These are phyloP conservation scores for Cosmia pyralina DNA, from an alignment of 2,888 invertebrate genomes.

Conservation along the genomic window DNA sequence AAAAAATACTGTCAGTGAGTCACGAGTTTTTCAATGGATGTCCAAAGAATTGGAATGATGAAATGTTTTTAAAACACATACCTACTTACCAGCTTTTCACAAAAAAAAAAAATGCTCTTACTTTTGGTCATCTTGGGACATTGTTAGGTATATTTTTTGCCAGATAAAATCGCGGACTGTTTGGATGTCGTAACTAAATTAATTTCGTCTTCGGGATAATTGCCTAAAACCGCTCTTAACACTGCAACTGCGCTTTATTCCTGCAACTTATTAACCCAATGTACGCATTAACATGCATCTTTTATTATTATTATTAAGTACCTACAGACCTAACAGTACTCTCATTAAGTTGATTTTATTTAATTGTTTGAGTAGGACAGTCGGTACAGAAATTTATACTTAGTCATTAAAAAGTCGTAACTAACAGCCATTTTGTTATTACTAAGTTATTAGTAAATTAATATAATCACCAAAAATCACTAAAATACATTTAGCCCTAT, in stretches of 20 bases:
- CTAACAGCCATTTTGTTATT: constrained; percentile 4
- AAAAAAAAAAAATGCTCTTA: neutral
- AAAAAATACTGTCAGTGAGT: neutral
- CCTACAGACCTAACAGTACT: neutral
- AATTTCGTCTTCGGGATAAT: neutral
- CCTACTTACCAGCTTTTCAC: neutral
- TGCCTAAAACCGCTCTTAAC: constrained; percentile 29
- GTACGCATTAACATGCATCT: constrained; percentile 14
- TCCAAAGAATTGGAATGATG: neutral
- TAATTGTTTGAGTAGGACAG: constrained; percentile 6
- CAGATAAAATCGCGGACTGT: constrained; percentile 49
- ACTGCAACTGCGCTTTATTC: constrained; percentile 29
- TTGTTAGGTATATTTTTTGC: constrained; percentile 64
- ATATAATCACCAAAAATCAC: neutral
- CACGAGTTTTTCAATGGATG: neutral
- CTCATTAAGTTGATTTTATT: neutral
- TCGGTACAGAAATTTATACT: neutral
- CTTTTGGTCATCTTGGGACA: neutral
- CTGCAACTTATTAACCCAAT: constrained; percentile 27
- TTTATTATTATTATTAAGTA: neutral
- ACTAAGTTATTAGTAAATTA: neutral
- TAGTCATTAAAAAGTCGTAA: constrained; percentile 5
- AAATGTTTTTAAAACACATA: neutral
- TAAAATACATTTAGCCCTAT: neutral
- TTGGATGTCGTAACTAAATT: constrained; percentile 11